These are phyloP conservation scores for Xestoiulus laeticollis DNA, from an alignment of 2,888 invertebrate genomes.

Conservation along the genomic window DNA sequence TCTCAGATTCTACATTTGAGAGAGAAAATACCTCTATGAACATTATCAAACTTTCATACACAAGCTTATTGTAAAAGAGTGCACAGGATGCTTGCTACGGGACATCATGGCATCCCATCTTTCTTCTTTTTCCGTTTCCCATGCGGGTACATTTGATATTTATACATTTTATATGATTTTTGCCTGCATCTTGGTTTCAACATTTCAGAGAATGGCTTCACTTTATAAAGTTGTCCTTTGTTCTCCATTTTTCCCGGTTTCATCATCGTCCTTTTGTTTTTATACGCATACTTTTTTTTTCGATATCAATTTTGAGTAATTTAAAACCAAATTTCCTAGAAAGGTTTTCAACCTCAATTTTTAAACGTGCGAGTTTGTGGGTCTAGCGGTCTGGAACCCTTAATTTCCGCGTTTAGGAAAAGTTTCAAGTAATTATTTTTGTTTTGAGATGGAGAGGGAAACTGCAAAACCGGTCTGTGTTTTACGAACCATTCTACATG, in stretches of 20 bases:
- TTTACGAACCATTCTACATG: neutral
- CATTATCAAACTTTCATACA: neutral
- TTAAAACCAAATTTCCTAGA: conserved; percentile 13
- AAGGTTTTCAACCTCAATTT: conserved; percentile 31
- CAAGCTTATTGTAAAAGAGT: neutral
- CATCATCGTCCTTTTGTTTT: conserved; percentile 3
- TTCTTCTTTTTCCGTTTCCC: neutral
- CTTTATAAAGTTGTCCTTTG: neutral
- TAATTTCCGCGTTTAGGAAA: neutral
- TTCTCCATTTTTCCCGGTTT: neutral
- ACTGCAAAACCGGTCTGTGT: neutral
- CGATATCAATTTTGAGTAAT: conserved; percentile 16
- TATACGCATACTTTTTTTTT: neutral
- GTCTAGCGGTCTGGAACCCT: neutral
- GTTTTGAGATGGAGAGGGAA: no score
- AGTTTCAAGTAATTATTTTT: neutral
- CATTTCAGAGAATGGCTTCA: neutral
- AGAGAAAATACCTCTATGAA: neutral
- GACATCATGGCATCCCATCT: conserved; percentile 29
- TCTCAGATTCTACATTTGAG: neutral
- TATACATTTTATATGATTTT: neutral
- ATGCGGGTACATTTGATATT: conserved; percentile 24
- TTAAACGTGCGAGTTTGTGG: neutral
- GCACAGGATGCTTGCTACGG: neutral
- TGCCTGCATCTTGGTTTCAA: neutral